Evolutionary conservation across 2,113 vertebrate genomes (phyloP).

Genomic region (Myxocyprinus asiaticus): DNA sequence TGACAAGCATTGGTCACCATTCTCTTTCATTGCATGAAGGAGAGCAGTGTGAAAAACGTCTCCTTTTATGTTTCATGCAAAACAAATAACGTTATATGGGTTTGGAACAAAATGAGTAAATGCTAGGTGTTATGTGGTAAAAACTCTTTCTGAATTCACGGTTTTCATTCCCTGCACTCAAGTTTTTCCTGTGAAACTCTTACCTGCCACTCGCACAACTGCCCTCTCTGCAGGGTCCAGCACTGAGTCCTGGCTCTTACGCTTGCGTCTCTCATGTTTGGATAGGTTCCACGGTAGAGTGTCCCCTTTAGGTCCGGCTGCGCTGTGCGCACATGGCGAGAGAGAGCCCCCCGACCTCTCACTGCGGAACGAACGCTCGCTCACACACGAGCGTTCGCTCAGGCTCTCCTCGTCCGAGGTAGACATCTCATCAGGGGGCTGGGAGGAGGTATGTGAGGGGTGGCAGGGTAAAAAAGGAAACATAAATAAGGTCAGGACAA

Average conservation of each 20-base stretch:
- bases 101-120: no score
- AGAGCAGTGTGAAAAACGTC: no score
- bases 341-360: slow-evolving; percentile 92
- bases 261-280: slow-evolving; percentile 92
- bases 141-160: no score
- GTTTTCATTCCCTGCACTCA: neutral
- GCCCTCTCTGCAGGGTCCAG: slow-evolving; percentile 97
- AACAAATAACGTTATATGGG: no score
- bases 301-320: slow-evolving; percentile 85
- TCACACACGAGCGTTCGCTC: slow-evolving; percentile 90
- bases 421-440: slow-evolving; percentile 79
- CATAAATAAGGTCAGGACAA: slow-evolving; percentile 26
- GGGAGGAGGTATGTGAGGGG: slow-evolving; percentile 26
- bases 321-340: slow-evolving; percentile 84
- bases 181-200: slow-evolving; percentile 56
- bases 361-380: slow-evolving; percentile 88
- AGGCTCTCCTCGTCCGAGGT: slow-evolving; percentile 96
- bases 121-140: no score
- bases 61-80: no score
- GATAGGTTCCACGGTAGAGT: slow-evolving; percentile 97
- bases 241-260: slow-evolving; percentile 95
- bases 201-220: slow-evolving; percentile 95
- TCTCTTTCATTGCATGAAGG: no score
- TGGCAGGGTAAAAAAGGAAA: slow-evolving; percentile 4
- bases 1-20: no score